Conservation (phyloP, 23 tunicate genomes). For the Trididemnum miniatum region DNA sequence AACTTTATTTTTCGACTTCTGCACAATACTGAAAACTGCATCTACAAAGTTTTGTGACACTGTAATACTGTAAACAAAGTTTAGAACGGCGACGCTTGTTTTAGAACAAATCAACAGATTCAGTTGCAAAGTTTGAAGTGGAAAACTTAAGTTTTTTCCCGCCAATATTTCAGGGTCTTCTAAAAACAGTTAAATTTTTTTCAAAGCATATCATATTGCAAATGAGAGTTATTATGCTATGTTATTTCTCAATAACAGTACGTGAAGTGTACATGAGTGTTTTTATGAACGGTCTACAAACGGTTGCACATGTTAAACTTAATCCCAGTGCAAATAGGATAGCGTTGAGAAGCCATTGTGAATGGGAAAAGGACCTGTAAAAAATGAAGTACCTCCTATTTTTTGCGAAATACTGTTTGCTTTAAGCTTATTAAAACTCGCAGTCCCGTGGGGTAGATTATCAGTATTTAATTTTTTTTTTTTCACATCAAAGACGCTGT, state of each 20-base stretch:
- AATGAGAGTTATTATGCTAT: not conserved
- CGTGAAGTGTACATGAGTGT: not conserved
- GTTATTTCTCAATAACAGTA: not conserved
- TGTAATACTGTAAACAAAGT: too few species aligned
- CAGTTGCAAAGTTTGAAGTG: too few species aligned
- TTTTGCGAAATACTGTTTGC: not conserved
- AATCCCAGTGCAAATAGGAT: not conserved
- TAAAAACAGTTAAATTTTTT: too few species aligned
- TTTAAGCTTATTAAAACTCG: not conserved
- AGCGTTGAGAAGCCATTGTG: not conserved
- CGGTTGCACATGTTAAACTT: not conserved
- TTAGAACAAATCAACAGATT: too few species aligned
- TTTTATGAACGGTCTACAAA: not conserved
- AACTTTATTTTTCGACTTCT: too few species aligned
- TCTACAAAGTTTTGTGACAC: too few species aligned
- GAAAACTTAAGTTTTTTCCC: too few species aligned
- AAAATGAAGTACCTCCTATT: not conserved
- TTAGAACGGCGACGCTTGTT: too few species aligned
- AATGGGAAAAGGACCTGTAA: not conserved
- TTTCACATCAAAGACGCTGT: not conserved
- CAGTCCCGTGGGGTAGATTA: not conserved
- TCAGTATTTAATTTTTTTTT: not conserved
- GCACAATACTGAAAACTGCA: too few species aligned
- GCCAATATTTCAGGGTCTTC: too few species aligned
- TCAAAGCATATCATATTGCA: not conserved